These are phyloP conservation scores for Cynocephalus volans DNA, from an alignment of 2,113 vertebrate genomes.

Conservation along the genomic window DNA sequence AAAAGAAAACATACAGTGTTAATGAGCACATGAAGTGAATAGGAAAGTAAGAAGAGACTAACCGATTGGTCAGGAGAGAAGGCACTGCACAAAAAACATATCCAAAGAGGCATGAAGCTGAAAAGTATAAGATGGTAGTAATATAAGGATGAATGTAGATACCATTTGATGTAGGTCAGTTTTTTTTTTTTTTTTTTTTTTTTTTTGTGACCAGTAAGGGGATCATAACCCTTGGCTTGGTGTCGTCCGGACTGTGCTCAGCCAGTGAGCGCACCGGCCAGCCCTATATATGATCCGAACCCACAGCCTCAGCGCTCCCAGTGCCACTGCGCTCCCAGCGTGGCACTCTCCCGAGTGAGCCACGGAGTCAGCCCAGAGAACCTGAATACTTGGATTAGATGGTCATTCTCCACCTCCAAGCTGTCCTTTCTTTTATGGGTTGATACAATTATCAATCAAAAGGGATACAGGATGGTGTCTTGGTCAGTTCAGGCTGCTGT, in stretches of 20 bases:
- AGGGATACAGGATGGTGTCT: neutral
- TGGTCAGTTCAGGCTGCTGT: neutral
- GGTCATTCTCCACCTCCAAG: constrained; percentile 16
- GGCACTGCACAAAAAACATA: constrained; percentile 1
- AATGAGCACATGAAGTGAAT: constrained; percentile 49
- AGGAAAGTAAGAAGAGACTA: constrained; percentile 4
- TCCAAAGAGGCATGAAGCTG: neutral
- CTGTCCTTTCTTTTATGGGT: neutral
- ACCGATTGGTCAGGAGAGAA: neutral
- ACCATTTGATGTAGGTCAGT: neutral
- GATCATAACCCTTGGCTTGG: no score
- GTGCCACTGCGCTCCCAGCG: no score
- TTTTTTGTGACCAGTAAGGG: no score
- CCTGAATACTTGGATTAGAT: constrained; percentile 23
- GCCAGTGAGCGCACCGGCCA: no score
- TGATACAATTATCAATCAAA: constrained; percentile 34
- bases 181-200: no score
- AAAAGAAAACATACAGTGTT: constrained; percentile 47
- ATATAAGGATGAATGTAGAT: constrained; percentile 58
- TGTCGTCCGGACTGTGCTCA: no score
- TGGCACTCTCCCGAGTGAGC: no score
- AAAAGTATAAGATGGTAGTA: constrained; percentile 55
- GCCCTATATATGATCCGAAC: no score
- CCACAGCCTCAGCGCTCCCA: no score
- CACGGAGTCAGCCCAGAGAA: no score